Base-by-base conservation (phyloP, 2,888 invertebrate genomes). In the Diadegma fenestrale region DNA sequence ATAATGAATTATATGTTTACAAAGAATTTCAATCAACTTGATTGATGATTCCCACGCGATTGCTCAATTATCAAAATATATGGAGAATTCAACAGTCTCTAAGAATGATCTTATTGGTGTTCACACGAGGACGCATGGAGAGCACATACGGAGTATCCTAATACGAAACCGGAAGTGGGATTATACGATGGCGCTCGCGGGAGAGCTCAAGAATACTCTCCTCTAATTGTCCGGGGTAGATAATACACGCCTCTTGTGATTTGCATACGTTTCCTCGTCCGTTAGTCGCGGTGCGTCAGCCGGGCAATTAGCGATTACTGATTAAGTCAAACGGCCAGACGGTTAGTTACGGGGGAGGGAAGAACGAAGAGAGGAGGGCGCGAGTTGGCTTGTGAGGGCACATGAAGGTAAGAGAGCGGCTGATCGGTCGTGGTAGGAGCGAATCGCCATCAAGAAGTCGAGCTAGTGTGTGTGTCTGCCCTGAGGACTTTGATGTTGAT, bases 241-340 rank as follows among this genome's bases (percentile, higher is more conserved):
- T 92, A 91, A 92, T 92, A 90, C 89, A 76, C 79, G 73, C 66
- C 80, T 75, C 88, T 86, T 83, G 80, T 88, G 92, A 94, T 94
- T 93, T 93, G 92, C 93, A 93, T 93, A 93, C 91, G 92, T 92
- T 93, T 93, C 92, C 93, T 92, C 90, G 92, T 92, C 90, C 89
- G 91, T 91, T 91, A 91, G 91, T 90, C 88, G 88, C 90, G 90
- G 90, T 89, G 92, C 92, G 91, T 92, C 91, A 91, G 92, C 83
- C 91, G 90, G 89, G 93, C 93, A 94, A 94, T 94, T 94, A 94
- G 93, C 93, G 94, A 94, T 94, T 92, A 92, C 94, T 93, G 94
- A 94, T 93, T 94, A 94, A 94, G 93, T 93, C 94, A 92, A 93
- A 92, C 91, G 92, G 88, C 91, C 86, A 90, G 91, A 91, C 90